Evolutionary conservation across 1,140 invertebrate species (phyloP), one percentile per base, ranked within the genome.

Genomic region (Drosophila mauritiana): DNA sequence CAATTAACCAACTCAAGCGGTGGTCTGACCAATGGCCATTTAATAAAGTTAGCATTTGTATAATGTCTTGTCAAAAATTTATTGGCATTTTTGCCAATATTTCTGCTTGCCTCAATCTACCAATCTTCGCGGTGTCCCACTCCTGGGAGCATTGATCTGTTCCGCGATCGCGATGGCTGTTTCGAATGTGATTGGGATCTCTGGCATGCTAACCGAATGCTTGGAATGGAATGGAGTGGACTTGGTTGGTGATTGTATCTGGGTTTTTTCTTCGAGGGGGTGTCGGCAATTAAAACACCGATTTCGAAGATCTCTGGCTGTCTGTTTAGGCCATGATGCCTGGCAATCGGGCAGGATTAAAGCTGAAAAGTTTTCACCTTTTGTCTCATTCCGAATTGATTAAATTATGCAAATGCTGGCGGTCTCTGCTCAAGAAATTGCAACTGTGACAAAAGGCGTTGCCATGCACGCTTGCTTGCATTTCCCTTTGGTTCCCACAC

Each of bases 401-500:
- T 90, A 90, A 90, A 84, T 90, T 90, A 90, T 90, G 86, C 81
- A 90, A 90, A 90, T 90, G 72, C 69, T 43, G 51, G 56, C 83
- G 72, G 61, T 63, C 51, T 51, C 51, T 51, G 39, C 49, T 48
- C 49, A 59, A 42, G 78, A 54, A 63, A 48, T 72, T 64, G 70
- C 59, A 86, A 88, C 85, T 81, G 84, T 86, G 81, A 86, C 86
- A 86, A 90, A 90, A 90, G 86, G 86, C 86, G 86, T 90, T 90
- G 86, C 86, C 86, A 82, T 62, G 75, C 86, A 90, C 86, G 86
- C 84, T 83, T 17, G 56, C 56, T 36, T 45, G 55, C 56, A 42
- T 58, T 54, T 49, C 64, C 54, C 54, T 81, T 40, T 68, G 37
- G 48, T 77, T 78, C 75, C 64, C 75, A 78, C 64, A 78, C 64